Base-by-base conservation (phyloP, 2,888 invertebrate species). In the Leptinotarsa juncta region DNA sequence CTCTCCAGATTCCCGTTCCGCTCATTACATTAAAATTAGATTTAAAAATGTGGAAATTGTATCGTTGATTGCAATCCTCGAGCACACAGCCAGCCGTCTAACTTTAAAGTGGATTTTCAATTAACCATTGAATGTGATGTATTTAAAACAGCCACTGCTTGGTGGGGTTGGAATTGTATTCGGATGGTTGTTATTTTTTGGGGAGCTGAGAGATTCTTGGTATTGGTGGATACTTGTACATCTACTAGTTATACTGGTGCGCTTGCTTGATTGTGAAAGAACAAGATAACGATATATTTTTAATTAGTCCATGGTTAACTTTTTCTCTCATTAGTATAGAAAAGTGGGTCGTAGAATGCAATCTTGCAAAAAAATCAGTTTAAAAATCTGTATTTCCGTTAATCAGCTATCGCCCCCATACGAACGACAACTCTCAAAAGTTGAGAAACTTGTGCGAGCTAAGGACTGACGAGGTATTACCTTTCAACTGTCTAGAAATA, bases 41-140 rank as follows among this genome's bases (percentile, higher is more conserved):
- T 88, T 88, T 87, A 88, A 87, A 88, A 88, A 87, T 87, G 87
- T 88, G 87, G 87, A 88, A 88, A 87, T 87, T 88, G 88, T 88
- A 88, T 87, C 88, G 87, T 86, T 88, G 88, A 88, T 88, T 88
- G 88, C 88, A 85, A 87, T 86, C 85, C 86, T 72, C 51, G 76
- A 72, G 74, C 67, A 68, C 73, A 74, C 71, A 75, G 75, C 70
- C 71, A 75, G 75, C 70, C 75, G 74, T 75, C 80, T 80, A 86
- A 87, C 85, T 86, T 87, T 87, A 85, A 86, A 88, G 88, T 88
- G 87, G 88, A 87, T 87, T 88, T 87, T 87, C 88, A 88, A 88
- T 88, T 88, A 88, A 87, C 87, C 85, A 86, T 86, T 85, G 85
- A 86, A 84, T 85, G 83, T 84, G 85, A 86, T 86, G 85, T 86